Evolutionary conservation across 1,140 invertebrate genomes (phyloP), one percentile per base, ranked within the genome.

Genomic region (Pogonomyrmex barbatus): DNA sequence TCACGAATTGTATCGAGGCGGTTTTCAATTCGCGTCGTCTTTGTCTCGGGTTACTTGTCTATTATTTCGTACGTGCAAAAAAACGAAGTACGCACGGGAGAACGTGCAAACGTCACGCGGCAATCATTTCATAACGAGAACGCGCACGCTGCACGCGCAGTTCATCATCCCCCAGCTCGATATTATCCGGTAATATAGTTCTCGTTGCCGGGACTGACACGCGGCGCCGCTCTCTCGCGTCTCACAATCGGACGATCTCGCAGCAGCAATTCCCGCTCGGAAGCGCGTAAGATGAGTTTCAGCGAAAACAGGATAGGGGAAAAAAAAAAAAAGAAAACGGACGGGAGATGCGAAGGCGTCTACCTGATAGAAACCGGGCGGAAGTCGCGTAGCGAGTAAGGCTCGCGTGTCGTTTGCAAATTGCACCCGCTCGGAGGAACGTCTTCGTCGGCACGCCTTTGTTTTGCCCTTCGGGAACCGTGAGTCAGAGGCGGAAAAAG

Each of bases 361-460:
- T 1, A 54, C 30, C 1, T 24, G 24, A 24, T 24, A 24, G 24
- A 24, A 42, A 56, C 58, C 83, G 60, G 62, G 39, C 83, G 84
- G 85, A 86, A 86, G 65, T 82, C 65, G 77, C 47, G 47, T 50
- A 81, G 77, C 73, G 42, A 60, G 30, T 60, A 8, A 50, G 36
- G 62, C 9, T 90, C 86, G 91, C 85, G 88, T 88, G 88, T 87
- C 91, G 91, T 91, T 92, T 92, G 92, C 91, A 88, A 93, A 93
- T 93, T 89, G 88, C 87, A 9, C 60, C 60, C 47, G 42, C 77
- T 52, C 47, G 30, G 62, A 56, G 83, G 78, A 85, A 62, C 68
- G 56, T 75, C 79, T 83, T 62, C 58, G 63, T 60, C 71, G 71
- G 63, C 82, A 88, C 83, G 81, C 68, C 90, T 92, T 92, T 92